Evolutionary conservation across 2,888 invertebrate genomes (phyloP), one percentile per base, ranked within the genome.

Genomic region (Cyclophora albipunctata): DNA sequence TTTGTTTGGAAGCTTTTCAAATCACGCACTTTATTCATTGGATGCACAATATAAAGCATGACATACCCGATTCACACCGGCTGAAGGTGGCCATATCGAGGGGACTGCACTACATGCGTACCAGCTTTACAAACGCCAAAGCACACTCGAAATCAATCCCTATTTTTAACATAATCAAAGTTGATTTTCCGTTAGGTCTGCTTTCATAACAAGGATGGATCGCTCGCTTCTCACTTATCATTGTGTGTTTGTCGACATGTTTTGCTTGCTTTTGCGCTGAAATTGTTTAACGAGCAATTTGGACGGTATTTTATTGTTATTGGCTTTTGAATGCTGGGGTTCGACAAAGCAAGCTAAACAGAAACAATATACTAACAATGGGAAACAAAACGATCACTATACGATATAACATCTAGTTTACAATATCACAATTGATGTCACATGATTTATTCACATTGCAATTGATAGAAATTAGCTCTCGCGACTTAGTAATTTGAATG

Each of bases 11-110:
- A 51, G 55, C 57, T 65, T 67, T 63, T 59, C 54, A 54, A 43
- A 61, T 55, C 60, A 70, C 64, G 76, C 82, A 74, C 78, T 60
- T 62, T 68, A 69, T 48, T 65, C 79, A 78, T 75, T 60, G 59
- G 68, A 67, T 54, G 76, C 78, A 78, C 79, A 66, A 59, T 58
- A 63, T 66, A 54, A 56, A 73, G 84, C 84, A 84, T 83, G 79
- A 68, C 72, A 78, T 72, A 81, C 73, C 87, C 87, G 87, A 88
- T 88, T 88, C 87, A 88, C 87, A 88, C 87, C 76, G 85, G 85
- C 84, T 69, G 59, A 66, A 37, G 75, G 81, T 75, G 78, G 73
- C 73, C 70, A 64, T 49, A 53, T 59, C 62, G 61, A 58, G 61
- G 58, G 68, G 66, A 60, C 55, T 64, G 78, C 81, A 81, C 79